Evolutionary conservation across 2,888 invertebrate species (phyloP).

Genomic region (Drosophila gaucha): DNA sequence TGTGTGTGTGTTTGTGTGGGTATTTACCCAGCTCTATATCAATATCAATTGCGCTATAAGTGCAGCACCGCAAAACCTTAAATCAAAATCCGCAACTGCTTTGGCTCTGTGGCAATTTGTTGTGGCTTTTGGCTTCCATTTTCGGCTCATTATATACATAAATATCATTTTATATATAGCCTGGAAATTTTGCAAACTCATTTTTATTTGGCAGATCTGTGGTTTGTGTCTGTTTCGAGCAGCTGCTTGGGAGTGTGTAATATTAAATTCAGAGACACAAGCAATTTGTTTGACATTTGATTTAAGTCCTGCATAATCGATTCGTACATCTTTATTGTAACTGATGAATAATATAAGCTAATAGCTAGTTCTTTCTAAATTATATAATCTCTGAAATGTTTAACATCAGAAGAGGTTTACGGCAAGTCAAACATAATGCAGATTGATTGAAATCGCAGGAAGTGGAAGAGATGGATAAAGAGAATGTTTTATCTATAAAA

Average conservation of each 20-base stretch:
- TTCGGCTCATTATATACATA: conserved; percentile 39
- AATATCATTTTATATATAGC: background rate
- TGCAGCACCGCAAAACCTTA: conserved; percentile 59
- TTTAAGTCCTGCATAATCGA: background rate
- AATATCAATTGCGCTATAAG: conserved; percentile 74
- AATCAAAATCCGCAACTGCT: conserved; percentile 61
- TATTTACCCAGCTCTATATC: conserved; percentile 36
- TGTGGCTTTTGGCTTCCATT: conserved; percentile 49
- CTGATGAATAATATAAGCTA: background rate
- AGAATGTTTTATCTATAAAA: background rate
- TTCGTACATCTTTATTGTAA: background rate
- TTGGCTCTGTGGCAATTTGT: conserved; percentile 52
- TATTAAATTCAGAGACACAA: background rate
- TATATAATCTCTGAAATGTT: background rate
- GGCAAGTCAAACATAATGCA: accelerated
- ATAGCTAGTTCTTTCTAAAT: background rate
- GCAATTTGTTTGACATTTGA: conserved; percentile 3
- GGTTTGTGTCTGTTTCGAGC: background rate
- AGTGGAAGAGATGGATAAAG: background rate
- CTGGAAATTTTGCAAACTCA: conserved; percentile 33
- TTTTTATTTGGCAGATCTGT: conserved; percentile 26
- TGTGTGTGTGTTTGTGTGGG: conserved; percentile 7
- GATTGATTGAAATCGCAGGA: background rate
- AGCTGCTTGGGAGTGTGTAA: conserved; percentile 4
- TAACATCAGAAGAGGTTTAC: background rate